Evolutionary conservation across 2,113 vertebrate species (phyloP), one percentile per base, ranked within the genome.

Genomic region (Gobius niger): DNA sequence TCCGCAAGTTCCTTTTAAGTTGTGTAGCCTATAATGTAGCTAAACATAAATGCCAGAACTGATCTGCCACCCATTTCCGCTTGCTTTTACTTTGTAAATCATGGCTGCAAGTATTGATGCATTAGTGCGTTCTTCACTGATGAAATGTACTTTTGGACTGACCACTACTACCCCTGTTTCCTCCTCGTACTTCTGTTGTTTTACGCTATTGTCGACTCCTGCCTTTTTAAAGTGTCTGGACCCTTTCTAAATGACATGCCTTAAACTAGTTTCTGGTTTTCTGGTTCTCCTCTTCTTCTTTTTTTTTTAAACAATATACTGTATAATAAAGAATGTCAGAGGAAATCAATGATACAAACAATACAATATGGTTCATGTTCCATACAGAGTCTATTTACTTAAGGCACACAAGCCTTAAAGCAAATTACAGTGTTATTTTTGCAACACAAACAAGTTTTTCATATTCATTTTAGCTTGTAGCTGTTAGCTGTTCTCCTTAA

Each of bases 161-260:
- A 70, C 70, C 19, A 57, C 72, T n/a, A 18, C 78, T 34, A 34
- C 49, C 18, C 63, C 46, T 13, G 19, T 41, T 66, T 59, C 70
- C 52, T 78, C 75, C 70, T 64, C 41, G 63, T 62, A 70, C 77
- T 70, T 68, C 46, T 72, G 73, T 70, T 78, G 66, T 50, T 41
- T 62, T 67, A 61, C 65, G 59, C 68, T 77, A 54, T 73, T 44
- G 54, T 73, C 63, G 68, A 24, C 53, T 76, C 60, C 78, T 76
- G 81, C 82, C 81, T 87, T 84, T 73, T 79, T 68, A 74, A 53
- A 40, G 78, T 89, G 82, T 87, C 70, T 72, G 84, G 84, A 89
- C 86, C 76, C 80, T 63, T 66, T 60, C 47, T 78, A 77, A 70
- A 83, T 76, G 75, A 84, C 84, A 80, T 85, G 90, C 90, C 90